Conservation (phyloP, 2,113 vertebrate species). For the Serilophus lunatus region DNA sequence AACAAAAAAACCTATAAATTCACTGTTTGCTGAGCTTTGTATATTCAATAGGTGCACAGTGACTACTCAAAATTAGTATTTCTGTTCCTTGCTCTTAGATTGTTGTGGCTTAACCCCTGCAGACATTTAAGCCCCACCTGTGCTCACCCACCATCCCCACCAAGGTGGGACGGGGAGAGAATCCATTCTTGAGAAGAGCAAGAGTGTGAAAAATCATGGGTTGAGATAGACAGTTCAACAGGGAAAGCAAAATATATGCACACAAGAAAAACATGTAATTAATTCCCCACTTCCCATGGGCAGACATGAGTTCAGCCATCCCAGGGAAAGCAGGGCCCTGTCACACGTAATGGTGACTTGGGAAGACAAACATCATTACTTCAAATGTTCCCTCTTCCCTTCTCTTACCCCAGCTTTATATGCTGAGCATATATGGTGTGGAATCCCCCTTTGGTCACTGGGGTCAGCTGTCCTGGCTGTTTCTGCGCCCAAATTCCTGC, state of each 20-base stretch:
- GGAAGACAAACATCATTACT: too few species aligned
- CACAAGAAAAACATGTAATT: background rate
- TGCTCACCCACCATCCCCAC: background rate
- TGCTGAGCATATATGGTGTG: too few species aligned
- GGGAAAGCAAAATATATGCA: accelerated
- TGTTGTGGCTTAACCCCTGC: background rate
- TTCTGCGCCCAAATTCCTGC: too few species aligned
- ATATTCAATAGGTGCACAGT: background rate
- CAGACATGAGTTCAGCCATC: too few species aligned
- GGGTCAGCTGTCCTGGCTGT: too few species aligned
- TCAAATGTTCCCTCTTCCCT: too few species aligned
- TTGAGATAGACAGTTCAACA: background rate
- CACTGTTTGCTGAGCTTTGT: background rate
- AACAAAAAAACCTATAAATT: background rate
- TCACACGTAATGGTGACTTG: too few species aligned
- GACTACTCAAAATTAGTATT: background rate
- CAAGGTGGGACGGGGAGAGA: background rate
- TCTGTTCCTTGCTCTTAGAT: background rate
- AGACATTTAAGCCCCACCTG: background rate
- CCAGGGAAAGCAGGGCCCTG: background rate
- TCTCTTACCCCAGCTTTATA: too few species aligned
- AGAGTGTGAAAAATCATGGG: background rate
- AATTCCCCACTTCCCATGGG: background rate
- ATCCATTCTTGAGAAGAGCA: background rate
- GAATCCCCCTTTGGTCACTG: too few species aligned